A percentile compares a stretch with the other conserved stretches of the same genome.
These are phyloP conservation scores for Paramacrobiotus metropolitanus DNA, from an alignment of 1,140 invertebrate genomes.

Conservation along the genomic window DNA sequence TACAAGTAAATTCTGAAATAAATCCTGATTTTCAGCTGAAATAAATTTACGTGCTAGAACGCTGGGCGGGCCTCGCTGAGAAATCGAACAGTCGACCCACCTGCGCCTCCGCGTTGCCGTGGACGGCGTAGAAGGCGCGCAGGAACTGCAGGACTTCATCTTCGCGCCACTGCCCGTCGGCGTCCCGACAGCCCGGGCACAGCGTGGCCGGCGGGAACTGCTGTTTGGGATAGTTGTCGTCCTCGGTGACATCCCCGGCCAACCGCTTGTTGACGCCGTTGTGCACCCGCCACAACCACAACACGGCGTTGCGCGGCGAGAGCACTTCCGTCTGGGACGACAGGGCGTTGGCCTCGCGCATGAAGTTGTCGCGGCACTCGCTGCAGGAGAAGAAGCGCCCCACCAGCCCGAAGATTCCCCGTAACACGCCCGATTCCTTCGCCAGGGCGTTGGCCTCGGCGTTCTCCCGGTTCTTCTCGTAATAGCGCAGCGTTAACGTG, in stretches of 20 bases:
- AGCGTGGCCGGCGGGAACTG: slow-evolving; percentile 4
- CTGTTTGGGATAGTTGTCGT: slow-evolving; percentile 7
- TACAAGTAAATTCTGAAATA: too few species aligned
- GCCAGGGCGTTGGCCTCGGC: neutral
- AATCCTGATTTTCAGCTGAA: too few species aligned
- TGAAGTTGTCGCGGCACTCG: slow-evolving; percentile 6
- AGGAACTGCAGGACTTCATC: slow-evolving; percentile 1
- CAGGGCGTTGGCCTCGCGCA: slow-evolving; percentile 1
- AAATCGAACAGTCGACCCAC: too few species aligned
- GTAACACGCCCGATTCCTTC: neutral
- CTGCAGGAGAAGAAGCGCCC: slow-evolving; percentile 7
- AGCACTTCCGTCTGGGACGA: neutral
- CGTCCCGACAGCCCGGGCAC: slow-evolving; percentile 7
- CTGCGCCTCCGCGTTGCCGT: too few species aligned
- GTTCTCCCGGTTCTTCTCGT: neutral
- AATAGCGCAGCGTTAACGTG: neutral
- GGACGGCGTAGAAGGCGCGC: neutral
- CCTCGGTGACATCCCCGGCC: slow-evolving; percentile 2
- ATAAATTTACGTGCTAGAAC: too few species aligned
- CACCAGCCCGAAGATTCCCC: neutral
- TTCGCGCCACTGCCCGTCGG: neutral
- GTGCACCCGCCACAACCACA: slow-evolving; percentile 8
- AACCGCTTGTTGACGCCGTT: slow-evolving; percentile 8
- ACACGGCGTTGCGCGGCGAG: neutral
- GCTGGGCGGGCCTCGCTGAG: too few species aligned